Evolutionary conservation across 2,797 vertebrate genomes (phyloP).

Genomic region (Argyrosomus regius): DNA sequence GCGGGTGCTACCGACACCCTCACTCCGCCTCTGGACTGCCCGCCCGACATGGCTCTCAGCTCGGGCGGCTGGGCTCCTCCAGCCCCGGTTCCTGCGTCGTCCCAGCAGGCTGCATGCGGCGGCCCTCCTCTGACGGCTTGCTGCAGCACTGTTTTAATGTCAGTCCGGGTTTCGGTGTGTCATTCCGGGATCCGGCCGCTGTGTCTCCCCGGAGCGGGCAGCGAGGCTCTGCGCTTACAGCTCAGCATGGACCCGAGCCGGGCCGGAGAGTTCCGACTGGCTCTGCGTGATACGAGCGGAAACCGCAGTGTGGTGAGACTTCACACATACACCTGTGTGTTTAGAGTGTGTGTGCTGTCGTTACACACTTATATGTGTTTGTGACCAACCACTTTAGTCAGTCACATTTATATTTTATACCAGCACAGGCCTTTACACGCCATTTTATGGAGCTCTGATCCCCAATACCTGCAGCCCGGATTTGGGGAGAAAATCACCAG

Average conservation of each 20-base stretch:
- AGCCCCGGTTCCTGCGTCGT: constrained; percentile 70
- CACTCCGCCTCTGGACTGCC: constrained; percentile 33
- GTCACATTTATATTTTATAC: neutral
- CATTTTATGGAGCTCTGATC: constrained; percentile 39
- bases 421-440: constrained; percentile 40
- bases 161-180: constrained; percentile 89
- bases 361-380: neutral
- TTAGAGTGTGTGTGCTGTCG: neutral
- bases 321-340: constrained; percentile 22
- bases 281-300: constrained; percentile 83
- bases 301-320: constrained; percentile 83
- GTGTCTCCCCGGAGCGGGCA: constrained; percentile 77
- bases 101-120: constrained; percentile 71
- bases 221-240: constrained; percentile 88
- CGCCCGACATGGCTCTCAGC: constrained; percentile 78
- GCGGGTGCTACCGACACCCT: constrained; percentile 37
- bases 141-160: constrained; percentile 88
- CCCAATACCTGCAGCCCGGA: neutral
- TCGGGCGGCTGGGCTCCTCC: constrained; percentile 80
- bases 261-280: constrained; percentile 89
- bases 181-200: constrained; percentile 83
- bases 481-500: neutral
- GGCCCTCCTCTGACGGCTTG: constrained; percentile 61
- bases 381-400: neutral
- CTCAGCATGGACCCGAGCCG: constrained; percentile 89